Base-by-base conservation (phyloP, 1,140 invertebrate genomes). In the Nephotettix cincticeps region DNA sequence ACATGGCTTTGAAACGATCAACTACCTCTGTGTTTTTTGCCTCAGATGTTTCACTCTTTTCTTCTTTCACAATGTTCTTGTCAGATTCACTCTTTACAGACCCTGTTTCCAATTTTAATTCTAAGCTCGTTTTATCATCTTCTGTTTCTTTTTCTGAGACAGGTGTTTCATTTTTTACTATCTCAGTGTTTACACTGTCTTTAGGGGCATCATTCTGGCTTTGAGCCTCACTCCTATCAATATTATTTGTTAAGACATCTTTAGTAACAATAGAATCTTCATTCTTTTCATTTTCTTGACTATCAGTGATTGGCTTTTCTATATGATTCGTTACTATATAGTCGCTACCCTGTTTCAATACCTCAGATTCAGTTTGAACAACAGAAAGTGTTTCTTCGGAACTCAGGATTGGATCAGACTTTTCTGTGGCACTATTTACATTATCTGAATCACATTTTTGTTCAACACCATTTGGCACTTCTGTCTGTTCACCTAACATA, bases 1-100 rank as follows among this genome's bases (percentile, higher is more conserved):
- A 91, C 83, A 90, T 88, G 0, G 89, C 89, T 78, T 90, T 90
- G 0, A 91, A 80, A 25, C 73, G 72, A 56, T 77, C 77, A n/a
- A 77, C 77, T 23, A 74, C 77, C 68, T 75, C 72, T 23, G 69
- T 61, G 29, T 72, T 64, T 17, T 32, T 23, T 17, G 19, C 45
- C 29, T 58, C 64, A 19, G 63, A 23, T 11, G 45, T 25, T n/a
- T 68, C 69, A 9, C 40, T 25, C 17, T 36, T 40, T 1, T 71
- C 69, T 30, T 64, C 27, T n/a, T 43, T 58, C 1, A 23, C 27
- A 30, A n/a, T 27, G 1, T 29, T 69, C 58, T 64, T 58, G 47
- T 47, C 40, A 30, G 11, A 45, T 23, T 67, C 72, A 40, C 68
- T 21, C 23, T 56, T 69, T 25, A 58, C 45, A 29, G 58, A 29